These are phyloP conservation scores for Gopherus flavomarginatus DNA, from an alignment of 2,113 vertebrate genomes.

Conservation along the genomic window DNA sequence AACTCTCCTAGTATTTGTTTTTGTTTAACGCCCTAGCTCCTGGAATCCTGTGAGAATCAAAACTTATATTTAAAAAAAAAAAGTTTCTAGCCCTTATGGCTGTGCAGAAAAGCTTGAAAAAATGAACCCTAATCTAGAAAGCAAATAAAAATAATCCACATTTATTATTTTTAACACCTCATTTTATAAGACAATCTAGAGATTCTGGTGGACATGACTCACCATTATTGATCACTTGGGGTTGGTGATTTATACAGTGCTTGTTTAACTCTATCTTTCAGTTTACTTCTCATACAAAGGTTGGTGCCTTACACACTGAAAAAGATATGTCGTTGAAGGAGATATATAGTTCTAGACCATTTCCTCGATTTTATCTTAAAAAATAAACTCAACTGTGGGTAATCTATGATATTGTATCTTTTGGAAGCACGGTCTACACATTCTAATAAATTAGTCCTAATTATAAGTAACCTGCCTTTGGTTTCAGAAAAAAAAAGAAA, in stretches of 20 bases:
- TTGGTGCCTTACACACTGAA: constrained; percentile 27
- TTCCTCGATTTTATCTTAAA: constrained; percentile 51
- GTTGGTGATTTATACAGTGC: neutral
- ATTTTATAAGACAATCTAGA: neutral
- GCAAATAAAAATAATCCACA: neutral
- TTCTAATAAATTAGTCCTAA: constrained; percentile 83
- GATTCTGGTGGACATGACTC: neutral
- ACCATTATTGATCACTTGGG: neutral
- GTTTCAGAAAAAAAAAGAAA: constrained; percentile 65
- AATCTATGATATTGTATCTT: constrained; percentile 59
- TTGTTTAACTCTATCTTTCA: constrained; percentile 31
- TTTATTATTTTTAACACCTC: neutral
- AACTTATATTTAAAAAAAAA: neutral
- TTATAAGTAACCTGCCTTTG: constrained; percentile 79
- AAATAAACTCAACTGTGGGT: constrained; percentile 43
- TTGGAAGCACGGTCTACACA: constrained; percentile 74
- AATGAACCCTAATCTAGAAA: neutral
- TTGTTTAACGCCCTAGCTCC: neutral
- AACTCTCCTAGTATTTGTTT: neutral
- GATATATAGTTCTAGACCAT: constrained; percentile 26
- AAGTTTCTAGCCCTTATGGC: neutral
- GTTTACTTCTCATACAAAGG: constrained; percentile 8
- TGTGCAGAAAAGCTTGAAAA: neutral
- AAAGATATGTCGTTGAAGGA: constrained; percentile 26
- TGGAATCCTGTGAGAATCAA: neutral